Evolutionary conservation across 2,797 vertebrate genomes (phyloP).

Genomic region (Darevskia nairensis): DNA sequence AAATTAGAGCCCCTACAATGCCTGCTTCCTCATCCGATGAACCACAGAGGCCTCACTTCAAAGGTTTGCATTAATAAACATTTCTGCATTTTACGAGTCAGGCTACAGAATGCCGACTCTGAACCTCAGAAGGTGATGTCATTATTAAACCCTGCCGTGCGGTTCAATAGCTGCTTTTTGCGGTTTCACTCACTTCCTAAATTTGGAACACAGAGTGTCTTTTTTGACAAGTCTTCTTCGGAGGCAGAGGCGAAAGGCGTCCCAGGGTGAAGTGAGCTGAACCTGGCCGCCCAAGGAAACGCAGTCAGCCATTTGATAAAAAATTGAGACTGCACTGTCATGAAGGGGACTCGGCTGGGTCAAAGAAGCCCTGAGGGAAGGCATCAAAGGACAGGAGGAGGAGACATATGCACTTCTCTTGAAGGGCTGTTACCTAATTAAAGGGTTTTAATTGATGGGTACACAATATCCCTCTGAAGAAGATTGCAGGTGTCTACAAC

Average conservation of each 20-base stretch:
- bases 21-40: neutral
- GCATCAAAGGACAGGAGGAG: neutral
- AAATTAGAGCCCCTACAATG: neutral
- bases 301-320: too few relatives aligned
- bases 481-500: slow-evolving; percentile 6
- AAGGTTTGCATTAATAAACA: neutral
- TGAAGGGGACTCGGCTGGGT: fast-evolving
- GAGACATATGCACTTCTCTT: neutral
- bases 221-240: fast-evolving
- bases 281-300: fast-evolving
- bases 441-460: neutral
- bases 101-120: fast-evolving
- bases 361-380: neutral
- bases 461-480: fast-evolving
- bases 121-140: slow-evolving; percentile 17
- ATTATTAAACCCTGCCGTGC: slow-evolving; percentile 2
- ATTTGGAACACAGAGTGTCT: fast-evolving
- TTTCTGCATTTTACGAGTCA: slow-evolving; percentile 26
- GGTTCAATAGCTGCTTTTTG: fast-evolving
- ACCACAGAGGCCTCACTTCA: slow-evolving; percentile 7
- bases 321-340: fast-evolving
- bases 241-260: neutral
- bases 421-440: neutral
- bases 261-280: neutral
- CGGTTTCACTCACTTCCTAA: neutral